phyloP scores from a whole-genome alignment of 2,113 vertebrate genomes.

The Electrona antarctica region DNA sequence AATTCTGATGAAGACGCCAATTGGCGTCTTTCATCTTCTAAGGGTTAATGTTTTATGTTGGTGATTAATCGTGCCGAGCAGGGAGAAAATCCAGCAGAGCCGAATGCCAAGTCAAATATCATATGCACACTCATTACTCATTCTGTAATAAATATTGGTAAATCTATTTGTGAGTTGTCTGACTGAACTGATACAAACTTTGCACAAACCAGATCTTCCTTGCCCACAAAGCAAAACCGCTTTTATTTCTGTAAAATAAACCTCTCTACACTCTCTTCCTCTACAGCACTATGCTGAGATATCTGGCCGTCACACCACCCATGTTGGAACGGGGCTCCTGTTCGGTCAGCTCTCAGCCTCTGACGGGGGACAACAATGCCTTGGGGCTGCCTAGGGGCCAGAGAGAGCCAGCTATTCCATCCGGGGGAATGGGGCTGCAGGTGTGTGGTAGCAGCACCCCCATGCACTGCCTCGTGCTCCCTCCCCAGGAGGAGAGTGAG shows the following conservation, averaged over 20 bases:
- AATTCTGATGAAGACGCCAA: too few relatives aligned
- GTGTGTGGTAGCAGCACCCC: slow-evolving; percentile 56
- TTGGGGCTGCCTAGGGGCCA: slow-evolving; percentile 44
- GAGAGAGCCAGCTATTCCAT: neutral
- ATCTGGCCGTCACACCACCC: slow-evolving; percentile 58
- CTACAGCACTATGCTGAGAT: slow-evolving; percentile 87
- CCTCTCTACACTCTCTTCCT: slow-evolving; percentile 19
- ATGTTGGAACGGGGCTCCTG: slow-evolving; percentile 88
- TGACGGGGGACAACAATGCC: slow-evolving; percentile 74
- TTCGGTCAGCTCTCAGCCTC: slow-evolving; percentile 80
- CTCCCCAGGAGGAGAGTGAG: slow-evolving; percentile 80
- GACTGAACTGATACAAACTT: too few relatives aligned
- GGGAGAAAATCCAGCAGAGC: too few relatives aligned
- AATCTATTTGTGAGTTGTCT: too few relatives aligned
- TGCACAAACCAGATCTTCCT: neutral
- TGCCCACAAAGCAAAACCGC: neutral
- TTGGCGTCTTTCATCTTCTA: too few relatives aligned
- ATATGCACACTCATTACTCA: too few relatives aligned
- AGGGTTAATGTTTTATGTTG: too few relatives aligned
- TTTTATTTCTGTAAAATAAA: neutral
- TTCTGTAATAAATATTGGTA: too few relatives aligned
- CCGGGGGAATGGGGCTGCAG: slow-evolving; percentile 28
- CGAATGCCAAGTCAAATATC: too few relatives aligned
- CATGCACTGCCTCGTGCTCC: slow-evolving; percentile 74
- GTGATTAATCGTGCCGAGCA: too few relatives aligned